phyloP scores from a whole-genome alignment of 2,113 vertebrate genomes.

The Euleptes europaea region DNA sequence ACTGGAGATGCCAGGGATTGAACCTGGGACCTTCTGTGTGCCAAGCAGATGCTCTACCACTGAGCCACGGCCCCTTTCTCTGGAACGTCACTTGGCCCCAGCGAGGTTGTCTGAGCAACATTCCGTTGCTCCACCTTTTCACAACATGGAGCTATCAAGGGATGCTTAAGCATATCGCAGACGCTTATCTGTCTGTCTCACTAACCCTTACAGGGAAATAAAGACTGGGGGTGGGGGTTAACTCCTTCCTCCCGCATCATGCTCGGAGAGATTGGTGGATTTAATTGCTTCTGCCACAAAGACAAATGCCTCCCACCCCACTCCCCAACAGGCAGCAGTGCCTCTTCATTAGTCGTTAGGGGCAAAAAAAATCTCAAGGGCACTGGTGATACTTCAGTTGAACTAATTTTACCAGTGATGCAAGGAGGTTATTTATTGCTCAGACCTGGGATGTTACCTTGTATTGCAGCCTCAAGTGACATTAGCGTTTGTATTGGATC shows the following conservation, averaged over 20 bases:
- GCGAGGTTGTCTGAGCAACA: neutral
- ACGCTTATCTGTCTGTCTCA: neutral
- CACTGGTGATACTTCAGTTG: slow-evolving; percentile 48
- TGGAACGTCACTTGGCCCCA: neutral
- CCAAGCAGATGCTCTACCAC: too few species aligned
- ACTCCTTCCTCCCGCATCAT: neutral
- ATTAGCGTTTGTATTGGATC: fast-evolving
- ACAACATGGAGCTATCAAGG: neutral
- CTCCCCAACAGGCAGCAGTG: slow-evolving; percentile 57
- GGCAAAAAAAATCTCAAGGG: slow-evolving; percentile 57
- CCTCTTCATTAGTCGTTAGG: slow-evolving; percentile 65
- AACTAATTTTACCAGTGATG: slow-evolving; percentile 58
- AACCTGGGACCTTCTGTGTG: too few species aligned
- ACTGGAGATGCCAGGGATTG: too few species aligned
- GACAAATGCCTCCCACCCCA: slow-evolving; percentile 56
- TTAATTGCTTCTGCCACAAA: slow-evolving; percentile 65
- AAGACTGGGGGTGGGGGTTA: neutral
- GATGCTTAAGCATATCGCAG: neutral
- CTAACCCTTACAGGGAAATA: neutral
- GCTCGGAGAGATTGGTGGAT: neutral
- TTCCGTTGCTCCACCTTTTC: neutral
- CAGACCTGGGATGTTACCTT: fast-evolving
- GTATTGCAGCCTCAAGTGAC: fast-evolving
- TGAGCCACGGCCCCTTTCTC: too few species aligned
- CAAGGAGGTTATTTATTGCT: slow-evolving; percentile 37